phyloP scores from a whole-genome alignment of 2,888 invertebrate genomes.

The Eristalis intricaria region DNA sequence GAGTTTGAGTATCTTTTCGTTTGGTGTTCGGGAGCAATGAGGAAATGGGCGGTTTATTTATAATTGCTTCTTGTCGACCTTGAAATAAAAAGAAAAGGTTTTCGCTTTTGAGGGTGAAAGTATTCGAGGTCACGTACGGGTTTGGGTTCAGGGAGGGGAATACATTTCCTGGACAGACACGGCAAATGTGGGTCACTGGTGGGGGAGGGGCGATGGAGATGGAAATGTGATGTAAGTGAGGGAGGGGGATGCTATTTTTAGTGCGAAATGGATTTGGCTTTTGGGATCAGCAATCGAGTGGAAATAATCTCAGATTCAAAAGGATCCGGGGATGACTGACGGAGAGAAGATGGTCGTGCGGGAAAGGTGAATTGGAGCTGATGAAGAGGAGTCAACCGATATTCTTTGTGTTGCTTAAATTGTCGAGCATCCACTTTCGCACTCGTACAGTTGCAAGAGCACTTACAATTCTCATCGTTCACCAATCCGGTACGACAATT shows the following conservation, averaged over 20 bases:
- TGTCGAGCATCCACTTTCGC: no score
- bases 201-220: not conserved
- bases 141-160: not conserved
- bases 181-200: not conserved
- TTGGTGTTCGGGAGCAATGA: not conserved
- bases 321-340: no score
- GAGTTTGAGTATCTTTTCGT: constrained; percentile 33
- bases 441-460: no score
- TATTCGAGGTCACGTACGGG: constrained; percentile 57
- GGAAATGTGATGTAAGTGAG: not conserved
- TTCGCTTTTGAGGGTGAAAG: constrained; percentile 33
- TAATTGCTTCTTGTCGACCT: constrained; percentile 39
- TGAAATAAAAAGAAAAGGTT: constrained; percentile 21
- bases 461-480: no score
- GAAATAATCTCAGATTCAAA: not conserved
- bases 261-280: not conserved
- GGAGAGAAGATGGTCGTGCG: no score
- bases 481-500: no score
- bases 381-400: no score
- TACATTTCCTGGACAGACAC: not conserved
- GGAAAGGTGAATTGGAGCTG: no score
- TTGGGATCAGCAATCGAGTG: constrained; percentile 2
- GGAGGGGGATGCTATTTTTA: not conserved
- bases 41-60: constrained; percentile 47
- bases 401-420: no score